These are phyloP conservation scores for Glaucopsyche alexis DNA, from an alignment of 2,888 invertebrate genomes.

Conservation along the genomic window DNA sequence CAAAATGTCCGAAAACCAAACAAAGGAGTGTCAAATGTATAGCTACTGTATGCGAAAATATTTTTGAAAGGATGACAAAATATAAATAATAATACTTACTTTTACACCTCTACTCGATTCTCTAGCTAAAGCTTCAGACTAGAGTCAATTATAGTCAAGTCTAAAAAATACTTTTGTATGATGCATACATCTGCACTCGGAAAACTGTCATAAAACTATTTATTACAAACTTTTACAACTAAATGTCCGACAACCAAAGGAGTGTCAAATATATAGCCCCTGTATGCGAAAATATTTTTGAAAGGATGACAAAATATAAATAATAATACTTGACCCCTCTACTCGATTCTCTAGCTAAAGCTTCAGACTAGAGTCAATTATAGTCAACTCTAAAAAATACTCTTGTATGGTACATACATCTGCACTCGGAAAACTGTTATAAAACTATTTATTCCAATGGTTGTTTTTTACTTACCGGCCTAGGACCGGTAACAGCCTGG, in stretches of 20 bases:
- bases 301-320: background rate
- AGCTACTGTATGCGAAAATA: constrained; percentile 46
- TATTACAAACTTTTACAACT: constrained; percentile 50
- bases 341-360: background rate
- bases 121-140: no score
- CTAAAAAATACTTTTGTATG: no score
- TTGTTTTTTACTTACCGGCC: no score
- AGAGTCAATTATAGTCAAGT: background rate
- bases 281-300: constrained; percentile 35
- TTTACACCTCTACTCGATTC: background rate
- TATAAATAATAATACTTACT: background rate
- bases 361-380: background rate
- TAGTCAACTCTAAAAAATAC: no score
- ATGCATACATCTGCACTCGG: no score
- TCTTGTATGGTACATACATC: no score
- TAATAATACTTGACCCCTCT: background rate
- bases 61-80: background rate
- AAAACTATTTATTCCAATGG: constrained; percentile 29
- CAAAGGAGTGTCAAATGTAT: constrained; percentile 44
- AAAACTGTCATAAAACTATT: no score
- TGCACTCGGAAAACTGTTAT: no score
- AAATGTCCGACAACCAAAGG: constrained; percentile 57
- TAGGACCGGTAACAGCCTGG: no score
- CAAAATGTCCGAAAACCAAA: constrained; percentile 58
- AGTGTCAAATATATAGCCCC: constrained; percentile 47